Conservation (phyloP, 1,140 invertebrate genomes). For the Bemisia tabaci region DNA sequence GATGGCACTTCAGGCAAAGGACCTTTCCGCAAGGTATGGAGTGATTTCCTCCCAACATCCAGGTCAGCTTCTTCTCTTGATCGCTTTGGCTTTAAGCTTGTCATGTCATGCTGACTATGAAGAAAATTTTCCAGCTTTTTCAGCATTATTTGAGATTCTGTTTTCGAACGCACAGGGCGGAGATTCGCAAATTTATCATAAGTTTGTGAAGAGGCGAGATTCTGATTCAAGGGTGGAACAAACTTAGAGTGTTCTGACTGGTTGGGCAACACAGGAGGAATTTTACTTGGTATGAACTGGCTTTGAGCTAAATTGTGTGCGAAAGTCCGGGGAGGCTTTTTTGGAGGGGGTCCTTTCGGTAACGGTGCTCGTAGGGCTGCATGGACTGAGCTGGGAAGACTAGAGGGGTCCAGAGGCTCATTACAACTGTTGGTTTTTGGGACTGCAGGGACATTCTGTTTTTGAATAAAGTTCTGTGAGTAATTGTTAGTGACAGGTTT, state of each 20-base stretch:
- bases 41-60: neutral
- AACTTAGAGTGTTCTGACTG: neutral
- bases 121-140: neutral
- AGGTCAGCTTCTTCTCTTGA: neutral
- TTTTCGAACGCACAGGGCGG: neutral
- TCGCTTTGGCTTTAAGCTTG: neutral
- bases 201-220: neutral
- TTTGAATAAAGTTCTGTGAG: neutral
- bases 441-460: neutral
- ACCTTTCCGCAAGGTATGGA: neutral
- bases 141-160: neutral
- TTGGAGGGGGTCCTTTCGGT: constrained; percentile 47
- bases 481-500: neutral
- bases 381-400: neutral
- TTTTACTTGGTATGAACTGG: neutral
- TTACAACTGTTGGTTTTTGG: neutral
- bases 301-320: constrained; percentile 28
- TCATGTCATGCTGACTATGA: neutral
- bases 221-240: neutral
- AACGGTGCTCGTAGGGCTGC: constrained; percentile 42
- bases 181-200: neutral
- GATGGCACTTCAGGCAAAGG: neutral
- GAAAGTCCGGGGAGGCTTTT: constrained; percentile 55
- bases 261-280: neutral
- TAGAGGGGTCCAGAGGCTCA: neutral